Conservation (phyloP, 2,113 vertebrate species). For the Pangasianodon hypophthalmus region DNA sequence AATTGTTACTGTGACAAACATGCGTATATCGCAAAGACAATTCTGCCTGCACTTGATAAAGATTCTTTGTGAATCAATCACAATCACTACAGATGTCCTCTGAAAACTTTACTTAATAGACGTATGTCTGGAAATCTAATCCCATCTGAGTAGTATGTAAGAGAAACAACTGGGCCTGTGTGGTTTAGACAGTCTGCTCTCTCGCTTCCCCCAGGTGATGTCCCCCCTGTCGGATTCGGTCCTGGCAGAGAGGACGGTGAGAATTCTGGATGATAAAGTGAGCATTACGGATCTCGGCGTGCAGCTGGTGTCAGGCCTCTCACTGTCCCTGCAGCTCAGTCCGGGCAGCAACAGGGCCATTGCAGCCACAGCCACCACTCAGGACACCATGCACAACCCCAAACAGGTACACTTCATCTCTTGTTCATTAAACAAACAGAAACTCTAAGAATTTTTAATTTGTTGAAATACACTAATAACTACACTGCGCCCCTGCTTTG, state of each 20-base stretch:
- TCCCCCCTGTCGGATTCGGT: slow-evolving; percentile 90
- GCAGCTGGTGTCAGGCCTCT: slow-evolving; percentile 90
- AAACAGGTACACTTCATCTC: slow-evolving; percentile 80
- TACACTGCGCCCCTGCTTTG: not conserved
- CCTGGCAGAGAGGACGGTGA: slow-evolving; percentile 90
- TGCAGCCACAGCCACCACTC: slow-evolving; percentile 81
- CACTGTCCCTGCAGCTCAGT: slow-evolving; percentile 85
- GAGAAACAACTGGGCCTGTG: not conserved
- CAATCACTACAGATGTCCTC: not conserved
- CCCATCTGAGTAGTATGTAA: not conserved
- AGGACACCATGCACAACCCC: slow-evolving; percentile 82
- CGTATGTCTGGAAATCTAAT: not conserved
- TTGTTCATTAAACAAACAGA: not conserved
- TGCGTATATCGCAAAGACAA: not conserved
- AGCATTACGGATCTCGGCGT: slow-evolving; percentile 88
- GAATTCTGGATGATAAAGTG: slow-evolving; percentile 92
- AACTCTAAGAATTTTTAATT: not conserved
- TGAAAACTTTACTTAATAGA: not conserved
- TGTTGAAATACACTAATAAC: not conserved
- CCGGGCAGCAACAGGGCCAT: slow-evolving; percentile 79
- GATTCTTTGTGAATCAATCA: not conserved
- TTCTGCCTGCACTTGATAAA: not conserved
- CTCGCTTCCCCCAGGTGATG: slow-evolving; percentile 78
- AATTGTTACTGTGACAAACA: not conserved
- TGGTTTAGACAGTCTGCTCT: slow-evolving; percentile 4